Evolutionary conservation across 2,888 invertebrate species (phyloP).

Genomic region (Archaeoteleia sp.): DNA sequence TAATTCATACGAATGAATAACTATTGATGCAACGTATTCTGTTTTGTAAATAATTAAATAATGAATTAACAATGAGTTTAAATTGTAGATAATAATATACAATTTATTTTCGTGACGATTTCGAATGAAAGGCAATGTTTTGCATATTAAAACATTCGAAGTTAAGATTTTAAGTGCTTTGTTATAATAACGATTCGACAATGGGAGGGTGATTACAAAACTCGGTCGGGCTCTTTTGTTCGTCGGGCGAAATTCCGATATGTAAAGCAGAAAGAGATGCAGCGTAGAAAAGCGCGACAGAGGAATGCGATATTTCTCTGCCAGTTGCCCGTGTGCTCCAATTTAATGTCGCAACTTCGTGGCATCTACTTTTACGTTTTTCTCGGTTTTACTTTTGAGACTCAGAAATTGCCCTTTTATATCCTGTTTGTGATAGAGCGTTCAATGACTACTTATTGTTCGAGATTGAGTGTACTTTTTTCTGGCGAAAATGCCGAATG

Average conservation of each 20-base stretch:
- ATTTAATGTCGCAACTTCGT: slow-evolving; percentile 24
- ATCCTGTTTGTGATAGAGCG: too few species aligned
- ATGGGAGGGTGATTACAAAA: slow-evolving; percentile 27
- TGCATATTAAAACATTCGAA: neutral
- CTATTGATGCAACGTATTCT: too few species aligned
- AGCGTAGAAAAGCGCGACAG: slow-evolving; percentile 18
- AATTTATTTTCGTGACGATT: too few species aligned
- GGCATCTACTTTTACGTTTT: slow-evolving; percentile 17
- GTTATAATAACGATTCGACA: slow-evolving; percentile 32
- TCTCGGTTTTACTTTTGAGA: too few species aligned
- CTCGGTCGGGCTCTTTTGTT: slow-evolving; percentile 19
- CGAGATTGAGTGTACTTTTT: too few species aligned
- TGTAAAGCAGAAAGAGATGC: slow-evolving; percentile 26
- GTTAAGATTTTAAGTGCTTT: slow-evolving; percentile 18
- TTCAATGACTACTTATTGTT: too few species aligned
- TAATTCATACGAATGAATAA: too few species aligned
- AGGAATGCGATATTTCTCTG: slow-evolving; percentile 18
- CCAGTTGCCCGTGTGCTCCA: slow-evolving; percentile 16
- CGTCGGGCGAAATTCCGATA: slow-evolving; percentile 17
- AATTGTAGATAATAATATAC: too few species aligned
- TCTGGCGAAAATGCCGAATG: too few species aligned
- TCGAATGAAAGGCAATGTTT: slow-evolving; percentile 3
- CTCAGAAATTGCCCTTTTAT: too few species aligned
- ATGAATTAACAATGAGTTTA: too few species aligned
- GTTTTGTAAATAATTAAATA: too few species aligned